These are phyloP conservation scores for Calidris pygmaea DNA, from an alignment of 2,113 vertebrate genomes.

Conservation along the genomic window DNA sequence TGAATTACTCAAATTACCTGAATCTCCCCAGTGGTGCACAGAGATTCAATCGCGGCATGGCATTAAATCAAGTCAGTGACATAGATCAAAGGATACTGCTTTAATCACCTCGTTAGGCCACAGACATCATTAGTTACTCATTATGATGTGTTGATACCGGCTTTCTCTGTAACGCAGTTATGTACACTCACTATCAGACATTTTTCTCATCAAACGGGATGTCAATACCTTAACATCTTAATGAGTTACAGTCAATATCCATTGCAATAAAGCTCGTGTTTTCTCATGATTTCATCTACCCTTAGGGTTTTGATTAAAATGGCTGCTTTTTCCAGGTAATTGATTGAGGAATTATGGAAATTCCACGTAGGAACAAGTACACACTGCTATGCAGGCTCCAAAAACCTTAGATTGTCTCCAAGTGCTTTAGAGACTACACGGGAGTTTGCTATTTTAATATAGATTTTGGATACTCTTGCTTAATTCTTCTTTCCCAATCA, in stretches of 20 bases:
- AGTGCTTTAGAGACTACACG: not conserved
- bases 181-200: slow-evolving; percentile 51
- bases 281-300: slow-evolving; percentile 64
- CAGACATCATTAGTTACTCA: slow-evolving; percentile 69
- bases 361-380: not conserved
- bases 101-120: slow-evolving; percentile 59
- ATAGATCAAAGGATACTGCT: slow-evolving; percentile 61
- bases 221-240: slow-evolving; percentile 70
- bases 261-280: slow-evolving; percentile 52
- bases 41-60: slow-evolving; percentile 28
- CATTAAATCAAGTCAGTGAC: slow-evolving; percentile 62
- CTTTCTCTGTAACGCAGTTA: slow-evolving; percentile 43
- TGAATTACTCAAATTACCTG: slow-evolving; percentile 46
- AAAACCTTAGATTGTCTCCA: not conserved
- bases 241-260: slow-evolving; percentile 71
- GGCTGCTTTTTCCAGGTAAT: slow-evolving; percentile 37
- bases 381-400: not conserved
- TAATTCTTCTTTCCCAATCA: not conserved
- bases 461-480: not conserved
- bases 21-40: slow-evolving; percentile 4
- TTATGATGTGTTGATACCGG: slow-evolving; percentile 64
- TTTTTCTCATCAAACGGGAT: slow-evolving; percentile 58
- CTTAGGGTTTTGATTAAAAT: slow-evolving; percentile 69
- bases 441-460: not conserved
- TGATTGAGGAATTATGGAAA: slow-evolving; percentile 61